phyloP scores from a whole-genome alignment of 2,888 invertebrate species.

The Blomia tropicalis region DNA sequence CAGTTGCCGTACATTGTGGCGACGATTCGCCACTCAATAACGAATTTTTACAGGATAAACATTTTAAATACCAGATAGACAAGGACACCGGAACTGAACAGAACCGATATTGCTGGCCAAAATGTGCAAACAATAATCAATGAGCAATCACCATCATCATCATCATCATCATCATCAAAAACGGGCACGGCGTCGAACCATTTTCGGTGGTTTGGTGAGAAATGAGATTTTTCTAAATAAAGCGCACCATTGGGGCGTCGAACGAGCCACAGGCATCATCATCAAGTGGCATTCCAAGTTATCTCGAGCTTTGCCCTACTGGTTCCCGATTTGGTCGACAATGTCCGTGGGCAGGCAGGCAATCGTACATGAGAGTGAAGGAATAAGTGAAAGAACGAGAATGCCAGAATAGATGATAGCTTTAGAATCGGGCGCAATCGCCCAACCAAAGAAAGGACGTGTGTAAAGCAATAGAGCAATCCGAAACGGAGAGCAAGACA shows the following conservation, averaged over 20 bases:
- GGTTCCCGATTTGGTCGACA: not conserved
- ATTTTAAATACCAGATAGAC: too few species aligned
- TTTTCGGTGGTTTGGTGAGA: not conserved
- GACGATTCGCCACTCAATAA: too few species aligned
- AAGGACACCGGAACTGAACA: too few species aligned
- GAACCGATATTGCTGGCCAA: too few species aligned
- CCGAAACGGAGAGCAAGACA: not conserved
- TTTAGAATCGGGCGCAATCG: slow-evolving; percentile 8
- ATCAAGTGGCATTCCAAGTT: slow-evolving; percentile 3
- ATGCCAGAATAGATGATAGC: slow-evolving; percentile 8
- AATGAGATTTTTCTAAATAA: not conserved
- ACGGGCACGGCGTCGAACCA: not conserved
- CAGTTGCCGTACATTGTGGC: too few species aligned
- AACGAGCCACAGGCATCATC: not conserved
- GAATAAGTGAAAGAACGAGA: too few species aligned
- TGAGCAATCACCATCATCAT: slow-evolving; percentile 5
- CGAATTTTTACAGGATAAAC: too few species aligned
- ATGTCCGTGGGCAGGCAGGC: slow-evolving; percentile 5
- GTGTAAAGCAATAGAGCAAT: not conserved
- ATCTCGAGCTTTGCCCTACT: slow-evolving; percentile 8
- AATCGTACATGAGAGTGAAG: too few species aligned
- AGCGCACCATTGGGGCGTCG: not conserved
- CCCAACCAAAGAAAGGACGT: not conserved
- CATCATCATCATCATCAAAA: not conserved
- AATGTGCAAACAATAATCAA: too few species aligned